Evolutionary conservation across 2,888 invertebrate species (phyloP).

Genomic region (Xanthostigma xanthostigma): DNA sequence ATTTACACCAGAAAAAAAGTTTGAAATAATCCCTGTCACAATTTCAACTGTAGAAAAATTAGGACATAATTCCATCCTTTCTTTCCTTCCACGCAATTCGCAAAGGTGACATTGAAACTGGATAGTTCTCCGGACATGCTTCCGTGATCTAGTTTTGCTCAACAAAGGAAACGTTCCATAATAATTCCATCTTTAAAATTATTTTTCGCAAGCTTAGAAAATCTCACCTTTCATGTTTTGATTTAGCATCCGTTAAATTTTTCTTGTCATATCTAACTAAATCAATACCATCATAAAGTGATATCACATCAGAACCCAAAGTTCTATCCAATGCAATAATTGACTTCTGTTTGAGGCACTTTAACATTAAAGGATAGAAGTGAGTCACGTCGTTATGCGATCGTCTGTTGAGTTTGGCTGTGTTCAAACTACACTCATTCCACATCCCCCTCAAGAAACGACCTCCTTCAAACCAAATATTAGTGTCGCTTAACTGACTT

Average conservation of each 20-base stretch:
- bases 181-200: constrained; percentile 6
- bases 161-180: too few relatives aligned
- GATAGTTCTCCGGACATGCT: too few relatives aligned
- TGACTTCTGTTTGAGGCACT: constrained; percentile 36
- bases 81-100: constrained; percentile 1
- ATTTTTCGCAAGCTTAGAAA: background rate
- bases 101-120: background rate
- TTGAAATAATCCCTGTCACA: too few relatives aligned
- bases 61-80: background rate
- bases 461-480: constrained; percentile 34
- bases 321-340: constrained; percentile 43
- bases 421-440: constrained; percentile 26
- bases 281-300: constrained; percentile 45
- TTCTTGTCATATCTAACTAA: constrained; percentile 39
- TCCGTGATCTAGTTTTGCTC: too few relatives aligned
- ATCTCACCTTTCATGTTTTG: constrained; percentile 24
- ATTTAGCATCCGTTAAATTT: constrained; percentile 24
- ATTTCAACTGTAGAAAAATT: too few relatives aligned
- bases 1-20: too few relatives aligned
- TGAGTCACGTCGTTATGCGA: background rate
- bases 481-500: constrained; percentile 10
- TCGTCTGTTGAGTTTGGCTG: background rate
- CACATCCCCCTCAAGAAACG: constrained; percentile 32
- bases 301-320: constrained; percentile 42
- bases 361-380: too few relatives aligned